A percentile compares a stretch with the other conserved stretches of the same genome.
phyloP scores from a whole-genome alignment of 2,113 vertebrate species.

The Egretta garzetta region DNA sequence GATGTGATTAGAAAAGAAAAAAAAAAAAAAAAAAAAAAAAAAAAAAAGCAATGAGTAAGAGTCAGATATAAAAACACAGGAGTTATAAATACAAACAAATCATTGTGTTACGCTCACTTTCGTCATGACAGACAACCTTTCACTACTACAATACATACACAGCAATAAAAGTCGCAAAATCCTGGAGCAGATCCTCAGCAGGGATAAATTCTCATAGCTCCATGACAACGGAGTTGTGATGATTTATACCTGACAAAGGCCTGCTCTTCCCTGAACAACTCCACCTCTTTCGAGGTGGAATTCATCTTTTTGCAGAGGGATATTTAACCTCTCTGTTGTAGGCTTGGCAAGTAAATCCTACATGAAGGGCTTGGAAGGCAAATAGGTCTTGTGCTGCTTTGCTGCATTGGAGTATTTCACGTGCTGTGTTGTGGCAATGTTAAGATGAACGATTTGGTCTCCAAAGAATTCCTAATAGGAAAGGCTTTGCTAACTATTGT shows the following conservation, averaged over 20 bases:
- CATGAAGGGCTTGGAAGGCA: background rate
- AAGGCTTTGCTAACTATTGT: conserved; percentile 39
- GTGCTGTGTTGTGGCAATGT: background rate
- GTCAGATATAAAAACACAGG: background rate
- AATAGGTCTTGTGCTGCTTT: background rate
- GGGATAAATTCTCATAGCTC: background rate
- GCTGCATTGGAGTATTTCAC: background rate
- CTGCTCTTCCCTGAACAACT: background rate
- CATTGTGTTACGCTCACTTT: background rate
- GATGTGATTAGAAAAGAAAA: background rate
- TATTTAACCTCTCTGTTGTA: background rate
- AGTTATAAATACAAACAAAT: conserved; percentile 15
- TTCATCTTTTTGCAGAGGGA: background rate
- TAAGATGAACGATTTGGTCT: background rate
- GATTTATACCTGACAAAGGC: conserved; percentile 5
- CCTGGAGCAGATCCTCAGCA: background rate
- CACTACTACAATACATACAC: background rate
- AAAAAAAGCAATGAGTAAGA: background rate
- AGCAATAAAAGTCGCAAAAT: conserved; percentile 21
- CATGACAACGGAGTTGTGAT: conserved; percentile 5
- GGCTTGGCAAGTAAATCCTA: background rate
- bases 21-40: background rate
- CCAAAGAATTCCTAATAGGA: conserved; percentile 4
- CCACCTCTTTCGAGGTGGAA: background rate
- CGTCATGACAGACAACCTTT: background rate